phyloP scores from a whole-genome alignment of 2,888 invertebrate genomes.

The Stomorhina lunata region DNA sequence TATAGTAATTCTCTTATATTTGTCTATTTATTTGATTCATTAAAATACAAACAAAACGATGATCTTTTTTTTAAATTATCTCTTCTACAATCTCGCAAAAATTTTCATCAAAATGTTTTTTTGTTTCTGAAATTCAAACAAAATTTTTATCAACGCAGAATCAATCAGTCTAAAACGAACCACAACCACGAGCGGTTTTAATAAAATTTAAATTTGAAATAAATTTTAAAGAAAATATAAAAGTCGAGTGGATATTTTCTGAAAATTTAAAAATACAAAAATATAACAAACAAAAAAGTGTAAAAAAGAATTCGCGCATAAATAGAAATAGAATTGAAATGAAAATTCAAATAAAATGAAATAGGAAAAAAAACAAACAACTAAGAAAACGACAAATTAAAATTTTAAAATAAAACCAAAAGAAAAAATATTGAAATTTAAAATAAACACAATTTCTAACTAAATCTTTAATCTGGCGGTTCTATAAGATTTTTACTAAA shows the following conservation, averaged over 20 bases:
- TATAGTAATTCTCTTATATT: constrained; percentile 2
- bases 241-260: constrained; percentile 5
- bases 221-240: constrained; percentile 29
- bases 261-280: constrained; percentile 1
- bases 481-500: no score
- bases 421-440: constrained; percentile 11
- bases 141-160: constrained; percentile 10
- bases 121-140: constrained; percentile 37
- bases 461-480: constrained; percentile 1
- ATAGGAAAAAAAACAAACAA: not conserved
- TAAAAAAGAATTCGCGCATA: constrained; percentile 10
- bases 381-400: constrained; percentile 9
- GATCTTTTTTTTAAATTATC: constrained; percentile 39
- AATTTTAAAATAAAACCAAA: constrained; percentile 12
- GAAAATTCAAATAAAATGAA: not conserved
- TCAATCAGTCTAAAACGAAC: constrained; percentile 57
- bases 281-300: not conserved
- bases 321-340: not conserved
- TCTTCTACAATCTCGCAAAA: constrained; percentile 24
- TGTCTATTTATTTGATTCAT: constrained; percentile 13
- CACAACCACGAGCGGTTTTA: constrained; percentile 44
- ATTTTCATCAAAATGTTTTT: constrained; percentile 10
- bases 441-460: constrained; percentile 39
- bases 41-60: not conserved
- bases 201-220: not conserved